These are phyloP conservation scores for Artemia sp. DNA, from an alignment of 2,888 invertebrate genomes.

Conservation along the genomic window DNA sequence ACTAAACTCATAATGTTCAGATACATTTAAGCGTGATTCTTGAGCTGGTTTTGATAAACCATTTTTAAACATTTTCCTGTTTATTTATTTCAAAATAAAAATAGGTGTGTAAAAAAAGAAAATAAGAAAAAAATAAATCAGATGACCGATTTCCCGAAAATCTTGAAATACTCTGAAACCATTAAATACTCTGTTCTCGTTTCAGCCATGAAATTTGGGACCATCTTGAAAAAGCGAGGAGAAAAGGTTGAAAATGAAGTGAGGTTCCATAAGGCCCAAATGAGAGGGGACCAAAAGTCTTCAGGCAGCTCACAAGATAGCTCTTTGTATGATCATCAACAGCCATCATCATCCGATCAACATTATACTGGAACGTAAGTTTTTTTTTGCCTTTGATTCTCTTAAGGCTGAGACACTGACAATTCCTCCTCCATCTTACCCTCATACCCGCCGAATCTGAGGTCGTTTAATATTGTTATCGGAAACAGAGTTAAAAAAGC, in stretches of 20 bases:
- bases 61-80: too few species aligned
- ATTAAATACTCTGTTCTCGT: slow-evolving; percentile 27
- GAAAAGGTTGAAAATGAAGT: slow-evolving; percentile 99
- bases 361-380: slow-evolving; percentile 65
- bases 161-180: background rate
- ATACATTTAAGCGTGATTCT: too few species aligned
- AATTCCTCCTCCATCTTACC: too few species aligned
- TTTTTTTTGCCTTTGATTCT: slow-evolving; percentile 17
- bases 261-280: slow-evolving; percentile 68
- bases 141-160: background rate
- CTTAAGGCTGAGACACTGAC: too few species aligned
- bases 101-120: too few species aligned
- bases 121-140: too few species aligned
- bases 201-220: slow-evolving; percentile 96
- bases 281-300: slow-evolving; percentile 47
- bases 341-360: slow-evolving; percentile 72
- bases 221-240: slow-evolving; percentile 99
- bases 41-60: too few species aligned
- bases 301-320: slow-evolving; percentile 77
- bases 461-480: too few species aligned
- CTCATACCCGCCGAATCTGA: too few species aligned
- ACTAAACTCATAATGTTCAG: too few species aligned
- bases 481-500: too few species aligned
- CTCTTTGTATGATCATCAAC: slow-evolving; percentile 60
- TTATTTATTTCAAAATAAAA: too few species aligned